These are phyloP conservation scores for Meghimatium bilineatum DNA, from an alignment of 2,888 invertebrate genomes.

Conservation along the genomic window DNA sequence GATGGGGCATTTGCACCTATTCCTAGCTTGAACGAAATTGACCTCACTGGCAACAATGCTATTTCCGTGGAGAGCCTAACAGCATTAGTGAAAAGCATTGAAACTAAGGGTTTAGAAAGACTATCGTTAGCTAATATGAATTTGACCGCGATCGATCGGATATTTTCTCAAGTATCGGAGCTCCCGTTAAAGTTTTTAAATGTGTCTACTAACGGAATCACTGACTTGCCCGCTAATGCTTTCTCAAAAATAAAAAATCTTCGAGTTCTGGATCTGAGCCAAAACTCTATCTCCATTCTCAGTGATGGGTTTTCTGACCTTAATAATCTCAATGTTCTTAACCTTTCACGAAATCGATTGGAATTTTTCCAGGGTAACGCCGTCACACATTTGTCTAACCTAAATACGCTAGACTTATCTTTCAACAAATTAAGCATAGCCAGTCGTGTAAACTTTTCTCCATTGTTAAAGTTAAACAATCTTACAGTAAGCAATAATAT, in stretches of 20 bases:
- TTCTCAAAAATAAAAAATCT: constrained; percentile 58
- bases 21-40: constrained; percentile 55
- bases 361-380: constrained; percentile 39
- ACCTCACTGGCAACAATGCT: constrained; percentile 58
- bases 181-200: constrained; percentile 42
- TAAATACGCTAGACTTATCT: constrained; percentile 51
- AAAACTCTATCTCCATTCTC: constrained; percentile 53
- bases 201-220: constrained; percentile 52
- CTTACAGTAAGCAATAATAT: constrained; percentile 60
- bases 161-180: constrained; percentile 5
- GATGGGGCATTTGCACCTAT: constrained; percentile 53
- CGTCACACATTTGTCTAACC: constrained; percentile 45
- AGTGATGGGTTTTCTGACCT: constrained; percentile 42
- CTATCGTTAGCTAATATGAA: constrained; percentile 30
- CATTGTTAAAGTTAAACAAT: constrained; percentile 52
- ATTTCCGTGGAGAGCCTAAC: constrained; percentile 52
- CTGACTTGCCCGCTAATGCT: constrained; percentile 47
- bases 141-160: not conserved
- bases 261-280: constrained; percentile 55
- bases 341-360: constrained; percentile 53
- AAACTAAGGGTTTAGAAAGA: constrained; percentile 35
- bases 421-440: constrained; percentile 46
- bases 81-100: constrained; percentile 52
- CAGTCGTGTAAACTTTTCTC: constrained; percentile 50
- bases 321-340: constrained; percentile 55